Conservation (phyloP, 2,113 vertebrate genomes). For the Nyctibius bracteatus region DNA sequence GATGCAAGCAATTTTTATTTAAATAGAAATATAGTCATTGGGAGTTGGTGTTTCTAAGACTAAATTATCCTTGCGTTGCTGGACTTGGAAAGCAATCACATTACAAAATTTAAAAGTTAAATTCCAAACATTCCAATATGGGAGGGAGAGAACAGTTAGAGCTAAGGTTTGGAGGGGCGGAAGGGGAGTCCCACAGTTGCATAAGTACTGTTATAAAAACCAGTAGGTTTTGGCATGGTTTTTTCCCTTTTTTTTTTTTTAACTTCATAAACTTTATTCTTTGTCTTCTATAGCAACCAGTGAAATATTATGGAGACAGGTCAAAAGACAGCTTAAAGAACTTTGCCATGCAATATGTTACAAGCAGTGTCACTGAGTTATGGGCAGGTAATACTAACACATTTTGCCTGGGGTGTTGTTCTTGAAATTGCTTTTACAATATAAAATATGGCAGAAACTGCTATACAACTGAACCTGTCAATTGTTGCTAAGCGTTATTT, state of each 20-base stretch:
- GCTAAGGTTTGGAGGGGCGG: too few species aligned
- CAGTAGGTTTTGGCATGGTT: background rate
- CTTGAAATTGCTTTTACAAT: background rate
- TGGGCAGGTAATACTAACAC: slow-evolving; percentile 85
- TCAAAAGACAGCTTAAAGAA: slow-evolving; percentile 81
- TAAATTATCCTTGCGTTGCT: background rate
- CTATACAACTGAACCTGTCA: background rate
- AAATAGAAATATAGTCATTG: background rate
- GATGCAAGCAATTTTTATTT: background rate
- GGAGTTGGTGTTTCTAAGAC: background rate
- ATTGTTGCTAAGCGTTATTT: background rate
- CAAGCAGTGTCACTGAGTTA: slow-evolving; percentile 84
- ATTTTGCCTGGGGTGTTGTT: background rate
- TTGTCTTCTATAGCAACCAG: slow-evolving; percentile 76
- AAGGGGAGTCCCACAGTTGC: background rate
- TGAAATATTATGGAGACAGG: slow-evolving; percentile 89
- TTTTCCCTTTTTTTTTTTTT: too few species aligned
- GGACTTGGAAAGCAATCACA: background rate
- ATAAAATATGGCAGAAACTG: background rate
- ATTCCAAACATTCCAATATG: background rate
- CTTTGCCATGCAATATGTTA: slow-evolving; percentile 93
- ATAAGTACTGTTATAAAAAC: background rate
- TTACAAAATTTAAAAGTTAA: background rate
- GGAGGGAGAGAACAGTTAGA: background rate
- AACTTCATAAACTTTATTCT: background rate